Percentiles rank a stretch among this genome's conserved stretches.
Evolutionary conservation across 2,797 vertebrate species (phyloP).

Genomic region (Loriculus beryllinus): DNA sequence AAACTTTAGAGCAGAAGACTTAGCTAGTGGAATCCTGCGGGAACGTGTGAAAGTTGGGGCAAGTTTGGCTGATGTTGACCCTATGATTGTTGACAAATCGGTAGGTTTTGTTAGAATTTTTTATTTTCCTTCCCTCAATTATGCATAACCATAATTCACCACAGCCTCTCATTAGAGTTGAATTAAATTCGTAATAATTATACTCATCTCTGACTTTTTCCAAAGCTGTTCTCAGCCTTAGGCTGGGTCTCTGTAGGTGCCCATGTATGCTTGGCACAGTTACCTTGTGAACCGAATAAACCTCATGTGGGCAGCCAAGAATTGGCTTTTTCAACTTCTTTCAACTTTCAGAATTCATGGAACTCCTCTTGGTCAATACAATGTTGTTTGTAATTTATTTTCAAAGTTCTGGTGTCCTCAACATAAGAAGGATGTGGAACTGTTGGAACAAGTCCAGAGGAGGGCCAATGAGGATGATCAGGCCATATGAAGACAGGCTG

Average conservation of each 20-base stretch:
- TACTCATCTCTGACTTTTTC: neutral
- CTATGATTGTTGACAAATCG: conserved; percentile 94
- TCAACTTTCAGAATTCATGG: neutral
- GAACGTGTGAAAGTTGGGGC: conserved; percentile 95
- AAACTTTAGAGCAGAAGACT: conserved; percentile 92
- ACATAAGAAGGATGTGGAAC: neutral
- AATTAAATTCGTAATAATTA: neutral
- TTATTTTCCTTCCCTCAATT: neutral
- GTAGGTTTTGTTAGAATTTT: conserved; percentile 75
- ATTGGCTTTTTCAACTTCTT: neutral
- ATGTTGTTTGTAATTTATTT: neutral
- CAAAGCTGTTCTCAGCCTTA: neutral
- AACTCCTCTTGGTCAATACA: neutral
- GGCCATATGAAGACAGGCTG: neutral
- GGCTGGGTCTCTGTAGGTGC: neutral
- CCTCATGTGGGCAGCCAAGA: neutral
- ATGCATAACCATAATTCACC: neutral
- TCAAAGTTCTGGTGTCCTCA: neutral
- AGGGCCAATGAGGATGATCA: neutral
- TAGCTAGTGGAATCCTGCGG: conserved; percentile 91
- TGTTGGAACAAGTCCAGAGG: neutral
- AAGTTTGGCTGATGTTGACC: conserved; percentile 96
- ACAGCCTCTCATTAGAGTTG: neutral
- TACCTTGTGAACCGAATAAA: neutral
- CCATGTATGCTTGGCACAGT: neutral